A percentile compares a stretch with the other conserved stretches of the same genome.
Evolutionary conservation across 2,797 vertebrate species (phyloP).

Genomic region (Eulemur albifrons): DNA sequence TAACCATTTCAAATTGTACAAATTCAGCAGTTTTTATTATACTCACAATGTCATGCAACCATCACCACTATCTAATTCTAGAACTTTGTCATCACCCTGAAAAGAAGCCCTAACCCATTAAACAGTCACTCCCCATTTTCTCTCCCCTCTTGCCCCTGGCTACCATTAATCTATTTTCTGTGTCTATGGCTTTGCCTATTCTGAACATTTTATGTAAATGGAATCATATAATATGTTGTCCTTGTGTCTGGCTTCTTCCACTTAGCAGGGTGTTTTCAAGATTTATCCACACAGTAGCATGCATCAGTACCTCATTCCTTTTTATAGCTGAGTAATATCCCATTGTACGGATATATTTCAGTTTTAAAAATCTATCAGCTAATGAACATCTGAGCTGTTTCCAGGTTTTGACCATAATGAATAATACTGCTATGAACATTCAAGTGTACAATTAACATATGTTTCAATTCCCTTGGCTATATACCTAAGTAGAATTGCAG

Average conservation of each 20-base stretch:
- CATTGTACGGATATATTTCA: background rate
- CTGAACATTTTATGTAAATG: background rate
- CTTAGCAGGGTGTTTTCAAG: background rate
- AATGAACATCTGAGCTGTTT: background rate
- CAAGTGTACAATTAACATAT: background rate
- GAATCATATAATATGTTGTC: background rate
- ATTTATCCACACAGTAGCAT: background rate
- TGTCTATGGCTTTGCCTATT: background rate
- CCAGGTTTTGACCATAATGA: background rate
- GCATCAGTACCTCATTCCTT: background rate
- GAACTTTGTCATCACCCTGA: background rate
- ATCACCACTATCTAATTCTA: background rate
- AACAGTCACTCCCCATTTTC: background rate
- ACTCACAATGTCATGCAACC: background rate
- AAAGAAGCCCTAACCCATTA: background rate
- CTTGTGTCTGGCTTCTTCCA: background rate
- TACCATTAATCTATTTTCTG: background rate
- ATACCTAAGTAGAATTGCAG: background rate
- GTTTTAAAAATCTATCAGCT: background rate
- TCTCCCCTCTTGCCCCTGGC: background rate
- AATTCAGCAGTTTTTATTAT: background rate
- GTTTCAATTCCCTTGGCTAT: background rate
- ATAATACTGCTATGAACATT: background rate
- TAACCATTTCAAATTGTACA: background rate
- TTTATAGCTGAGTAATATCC: background rate